These are phyloP conservation scores for Tragelaphus scriptus DNA, from an alignment of 2,113 vertebrate species.

Conservation along the genomic window DNA sequence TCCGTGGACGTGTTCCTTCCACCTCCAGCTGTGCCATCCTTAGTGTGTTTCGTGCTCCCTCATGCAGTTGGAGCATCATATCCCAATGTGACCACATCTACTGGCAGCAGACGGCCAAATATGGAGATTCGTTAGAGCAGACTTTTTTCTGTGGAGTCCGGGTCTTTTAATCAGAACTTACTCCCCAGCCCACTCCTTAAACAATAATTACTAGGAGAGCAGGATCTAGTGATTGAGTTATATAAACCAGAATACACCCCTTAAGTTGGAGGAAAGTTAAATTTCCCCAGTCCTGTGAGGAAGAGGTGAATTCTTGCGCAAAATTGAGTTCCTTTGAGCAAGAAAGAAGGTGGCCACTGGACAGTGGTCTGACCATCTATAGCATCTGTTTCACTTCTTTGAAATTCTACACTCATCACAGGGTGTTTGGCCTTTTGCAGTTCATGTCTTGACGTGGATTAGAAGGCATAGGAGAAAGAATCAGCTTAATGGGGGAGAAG, in stretches of 20 bases:
- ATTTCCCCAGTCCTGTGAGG: background rate
- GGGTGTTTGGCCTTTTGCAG: background rate
- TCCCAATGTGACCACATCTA: background rate
- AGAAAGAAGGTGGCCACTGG: background rate
- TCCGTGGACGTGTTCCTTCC: background rate
- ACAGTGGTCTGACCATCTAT: background rate
- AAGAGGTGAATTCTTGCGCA: background rate
- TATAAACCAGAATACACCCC: background rate
- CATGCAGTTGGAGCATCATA: background rate
- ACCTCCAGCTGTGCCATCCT: background rate
- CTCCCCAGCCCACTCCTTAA: background rate
- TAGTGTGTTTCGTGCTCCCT: background rate
- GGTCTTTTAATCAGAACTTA: background rate
- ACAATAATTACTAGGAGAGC: background rate
- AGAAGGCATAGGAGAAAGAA: background rate
- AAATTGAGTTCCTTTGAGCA: background rate
- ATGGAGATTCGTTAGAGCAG: background rate
- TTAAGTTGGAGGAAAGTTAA: background rate
- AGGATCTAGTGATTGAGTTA: background rate
- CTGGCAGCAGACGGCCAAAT: background rate
- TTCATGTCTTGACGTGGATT: background rate
- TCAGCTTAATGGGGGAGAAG: background rate
- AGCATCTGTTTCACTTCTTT: background rate
- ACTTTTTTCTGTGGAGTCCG: background rate
- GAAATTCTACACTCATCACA: background rate